Evolutionary conservation across 2,888 invertebrate genomes (phyloP).

Genomic region (Ischnus inquisitorius): DNA sequence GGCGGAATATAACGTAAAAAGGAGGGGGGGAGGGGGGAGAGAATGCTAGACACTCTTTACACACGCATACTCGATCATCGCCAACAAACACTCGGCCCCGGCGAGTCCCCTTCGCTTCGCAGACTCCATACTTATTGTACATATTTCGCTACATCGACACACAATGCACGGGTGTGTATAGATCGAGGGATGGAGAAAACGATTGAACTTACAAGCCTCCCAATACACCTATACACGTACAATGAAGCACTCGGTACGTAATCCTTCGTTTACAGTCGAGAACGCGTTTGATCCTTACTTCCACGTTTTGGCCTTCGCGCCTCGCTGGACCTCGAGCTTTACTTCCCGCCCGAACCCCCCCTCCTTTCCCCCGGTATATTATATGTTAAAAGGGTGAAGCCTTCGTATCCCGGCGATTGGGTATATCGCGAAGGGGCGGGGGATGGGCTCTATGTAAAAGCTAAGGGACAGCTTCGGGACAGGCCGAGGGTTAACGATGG

Average conservation of each 20-base stretch:
- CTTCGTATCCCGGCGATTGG: background rate
- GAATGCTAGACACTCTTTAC: slow-evolving; percentile 16
- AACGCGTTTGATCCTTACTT: slow-evolving; percentile 65
- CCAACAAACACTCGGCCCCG: background rate
- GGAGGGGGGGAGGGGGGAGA: no score
- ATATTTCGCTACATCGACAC: background rate
- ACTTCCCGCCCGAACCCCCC: slow-evolving; percentile 4
- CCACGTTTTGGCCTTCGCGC: slow-evolving; percentile 56
- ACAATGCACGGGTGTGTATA: background rate
- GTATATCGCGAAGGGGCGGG: background rate
- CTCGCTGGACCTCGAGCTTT: slow-evolving; percentile 26
- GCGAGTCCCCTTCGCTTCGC: slow-evolving; percentile 3
- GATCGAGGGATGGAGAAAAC: slow-evolving; percentile 6
- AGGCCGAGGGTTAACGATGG: background rate
- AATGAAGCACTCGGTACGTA: slow-evolving; percentile 30
- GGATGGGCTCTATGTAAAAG: slow-evolving; percentile 2
- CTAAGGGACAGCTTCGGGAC: slow-evolving; percentile 20
- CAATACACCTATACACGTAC: background rate
- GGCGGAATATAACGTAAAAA: background rate
- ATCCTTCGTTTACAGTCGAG: slow-evolving; percentile 60
- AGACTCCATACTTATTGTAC: background rate
- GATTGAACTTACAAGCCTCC: slow-evolving; percentile 31
- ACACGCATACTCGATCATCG: slow-evolving; percentile 1
- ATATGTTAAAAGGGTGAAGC: slow-evolving; percentile 30
- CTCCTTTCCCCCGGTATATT: no score